Percentiles rank a stretch among this genome's conserved stretches.
phyloP scores from a whole-genome alignment of 2,888 invertebrate species.

The Dryomyza anilis region DNA sequence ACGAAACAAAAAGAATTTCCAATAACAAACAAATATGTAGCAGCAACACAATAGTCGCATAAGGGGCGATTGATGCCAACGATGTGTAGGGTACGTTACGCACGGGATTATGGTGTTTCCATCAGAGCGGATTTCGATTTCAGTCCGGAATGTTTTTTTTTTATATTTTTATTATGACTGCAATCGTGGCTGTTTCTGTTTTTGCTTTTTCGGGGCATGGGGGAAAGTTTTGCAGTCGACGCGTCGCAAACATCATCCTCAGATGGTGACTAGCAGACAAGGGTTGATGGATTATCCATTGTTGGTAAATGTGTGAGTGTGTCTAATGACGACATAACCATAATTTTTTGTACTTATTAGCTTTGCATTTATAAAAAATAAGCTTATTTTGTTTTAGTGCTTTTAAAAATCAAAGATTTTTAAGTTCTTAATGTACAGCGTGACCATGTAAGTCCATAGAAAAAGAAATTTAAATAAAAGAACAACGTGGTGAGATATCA shows the following conservation, averaged over 20 bases:
- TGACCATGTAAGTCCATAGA: too few relatives aligned
- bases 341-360: too few relatives aligned
- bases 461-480: too few relatives aligned
- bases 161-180: not conserved
- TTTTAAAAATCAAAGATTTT: too few relatives aligned
- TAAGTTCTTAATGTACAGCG: too few relatives aligned
- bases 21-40: not conserved
- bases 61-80: not conserved
- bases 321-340: constrained; percentile 15
- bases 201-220: constrained; percentile 1
- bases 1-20: constrained; percentile 6
- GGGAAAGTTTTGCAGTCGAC: constrained; percentile 7
- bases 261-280: constrained; percentile 4
- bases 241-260: constrained; percentile 2
- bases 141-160: constrained; percentile 1
- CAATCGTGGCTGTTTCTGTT: constrained; percentile 4
- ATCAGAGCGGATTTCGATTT: constrained; percentile 23
- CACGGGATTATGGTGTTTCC: constrained; percentile 15
- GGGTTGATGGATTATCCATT: constrained; percentile 24
- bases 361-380: too few relatives aligned
- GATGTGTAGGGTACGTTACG: constrained; percentile 17
- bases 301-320: constrained; percentile 13
- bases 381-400: not conserved
- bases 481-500: not conserved
- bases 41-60: not conserved